Conservation (phyloP, 2,888 invertebrate species). For the Tryphoninae sp. region DNA sequence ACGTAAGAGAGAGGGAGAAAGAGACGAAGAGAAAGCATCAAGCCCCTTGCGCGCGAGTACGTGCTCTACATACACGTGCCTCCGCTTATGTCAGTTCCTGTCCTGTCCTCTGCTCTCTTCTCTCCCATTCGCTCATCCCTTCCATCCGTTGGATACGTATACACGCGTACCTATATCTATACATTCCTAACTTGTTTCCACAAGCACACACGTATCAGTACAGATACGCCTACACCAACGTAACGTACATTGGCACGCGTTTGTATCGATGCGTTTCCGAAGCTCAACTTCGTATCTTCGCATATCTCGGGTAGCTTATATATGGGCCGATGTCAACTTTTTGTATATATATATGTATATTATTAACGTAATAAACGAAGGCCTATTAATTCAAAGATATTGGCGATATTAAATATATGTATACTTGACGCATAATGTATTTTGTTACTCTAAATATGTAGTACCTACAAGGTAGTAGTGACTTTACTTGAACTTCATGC, state of each 20-base stretch:
- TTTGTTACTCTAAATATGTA: conserved; percentile 15
- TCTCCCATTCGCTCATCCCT: conserved; percentile 34
- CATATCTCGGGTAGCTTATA: conserved; percentile 3
- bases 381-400: not conserved
- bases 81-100: conserved; percentile 76
- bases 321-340: not conserved
- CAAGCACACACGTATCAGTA: conserved; percentile 6
- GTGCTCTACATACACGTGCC: conserved; percentile 80
- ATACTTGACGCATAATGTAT: conserved; percentile 29
- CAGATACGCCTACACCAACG: not conserved
- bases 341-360: not conserved
- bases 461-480: not conserved
- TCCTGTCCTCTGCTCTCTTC: conserved; percentile 64
- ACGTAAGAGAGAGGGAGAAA: conserved; percentile 39
- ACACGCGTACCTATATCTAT: conserved; percentile 11
- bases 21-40: conserved; percentile 28
- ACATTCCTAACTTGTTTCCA: conserved; percentile 29
- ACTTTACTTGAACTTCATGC: conserved; percentile 12
- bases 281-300: conserved; percentile 29
- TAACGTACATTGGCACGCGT: conserved; percentile 24
- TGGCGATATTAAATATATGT: not conserved
- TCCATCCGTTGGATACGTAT: conserved; percentile 1
- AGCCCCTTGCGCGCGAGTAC: conserved; percentile 70
- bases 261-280: conserved; percentile 47
- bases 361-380: conserved; percentile 11